These are phyloP conservation scores for Mungos mungo DNA, from an alignment of 2,113 vertebrate genomes.

Conservation along the genomic window DNA sequence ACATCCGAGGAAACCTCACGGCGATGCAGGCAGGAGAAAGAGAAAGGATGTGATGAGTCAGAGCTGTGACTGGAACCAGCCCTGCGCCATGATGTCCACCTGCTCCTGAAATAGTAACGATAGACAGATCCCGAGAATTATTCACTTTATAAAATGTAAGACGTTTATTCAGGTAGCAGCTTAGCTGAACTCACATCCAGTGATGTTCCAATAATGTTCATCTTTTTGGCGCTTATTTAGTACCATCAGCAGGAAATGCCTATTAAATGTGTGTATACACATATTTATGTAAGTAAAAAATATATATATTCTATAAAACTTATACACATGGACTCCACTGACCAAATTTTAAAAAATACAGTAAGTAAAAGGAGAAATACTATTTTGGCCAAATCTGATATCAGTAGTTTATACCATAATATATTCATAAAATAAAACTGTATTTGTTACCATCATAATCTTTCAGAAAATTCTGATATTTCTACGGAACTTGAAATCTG, in stretches of 20 bases:
- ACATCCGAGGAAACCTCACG: neutral
- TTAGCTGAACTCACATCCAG: neutral
- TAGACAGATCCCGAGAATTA: neutral
- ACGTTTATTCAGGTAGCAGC: neutral
- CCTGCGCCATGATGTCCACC: neutral
- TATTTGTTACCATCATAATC: neutral
- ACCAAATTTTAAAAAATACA: slow-evolving; percentile 7
- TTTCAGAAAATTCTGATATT: slow-evolving; percentile 24
- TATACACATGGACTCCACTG: neutral
- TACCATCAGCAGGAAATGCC: slow-evolving; percentile 40
- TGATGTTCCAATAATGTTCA: neutral
- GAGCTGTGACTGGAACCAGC: neutral
- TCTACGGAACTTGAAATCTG: neutral
- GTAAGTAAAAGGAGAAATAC: neutral
- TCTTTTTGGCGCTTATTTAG: slow-evolving; percentile 9
- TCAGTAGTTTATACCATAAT: neutral
- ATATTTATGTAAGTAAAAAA: neutral
- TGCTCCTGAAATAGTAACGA: slow-evolving; percentile 58
- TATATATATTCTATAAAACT: neutral
- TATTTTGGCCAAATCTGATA: slow-evolving; percentile 9
- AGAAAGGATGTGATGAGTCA: slow-evolving; percentile 58
- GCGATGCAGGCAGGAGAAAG: slow-evolving; percentile 41
- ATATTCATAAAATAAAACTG: slow-evolving; percentile 17
- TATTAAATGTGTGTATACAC: neutral
- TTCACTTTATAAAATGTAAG: slow-evolving; percentile 41